Percentiles rank a stretch among this genome's conserved stretches.
phyloP scores from a whole-genome alignment of 2,888 invertebrate genomes.

The Coelinius sp. region DNA sequence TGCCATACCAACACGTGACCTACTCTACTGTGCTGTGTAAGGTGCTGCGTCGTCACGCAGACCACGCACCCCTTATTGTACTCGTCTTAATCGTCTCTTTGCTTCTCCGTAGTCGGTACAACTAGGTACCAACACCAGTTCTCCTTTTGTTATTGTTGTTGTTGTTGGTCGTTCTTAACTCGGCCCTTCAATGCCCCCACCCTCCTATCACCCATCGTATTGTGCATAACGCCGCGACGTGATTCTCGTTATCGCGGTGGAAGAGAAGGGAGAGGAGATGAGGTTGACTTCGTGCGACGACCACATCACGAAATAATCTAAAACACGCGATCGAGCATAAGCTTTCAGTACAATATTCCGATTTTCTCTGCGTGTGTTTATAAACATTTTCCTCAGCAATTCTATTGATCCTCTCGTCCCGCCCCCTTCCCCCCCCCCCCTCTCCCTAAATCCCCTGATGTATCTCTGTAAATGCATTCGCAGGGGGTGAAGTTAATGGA shows the following conservation, averaged over 20 bases:
- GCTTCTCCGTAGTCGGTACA: conserved; percentile 53
- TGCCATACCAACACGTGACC: conserved; percentile 7
- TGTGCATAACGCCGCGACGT: conserved; percentile 28
- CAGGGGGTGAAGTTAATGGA: not conserved
- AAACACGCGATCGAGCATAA: conserved; percentile 32
- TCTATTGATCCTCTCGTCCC: conserved; percentile 26
- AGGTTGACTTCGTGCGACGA: conserved; percentile 28
- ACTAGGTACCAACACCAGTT: conserved; percentile 51
- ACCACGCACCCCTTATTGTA: conserved; percentile 44
- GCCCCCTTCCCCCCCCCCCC: too few species aligned
- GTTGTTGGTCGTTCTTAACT: not conserved
- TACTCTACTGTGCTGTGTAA: conserved; percentile 10
- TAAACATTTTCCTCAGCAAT: not conserved
- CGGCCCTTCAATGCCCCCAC: not conserved
- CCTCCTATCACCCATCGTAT: not conserved
- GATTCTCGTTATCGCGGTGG: conserved; percentile 25
- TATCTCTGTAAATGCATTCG: not conserved
- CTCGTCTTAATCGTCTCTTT: conserved; percentile 55
- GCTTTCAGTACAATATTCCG: conserved; percentile 40
- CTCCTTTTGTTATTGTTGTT: conserved; percentile 30
- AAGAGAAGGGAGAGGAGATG: conserved; percentile 51
- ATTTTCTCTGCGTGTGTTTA: conserved; percentile 44
- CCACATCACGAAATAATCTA: not conserved
- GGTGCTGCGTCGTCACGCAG: conserved; percentile 57
- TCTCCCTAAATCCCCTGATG: not conserved